Evolutionary conservation across 1,140 invertebrate species (phyloP).

Genomic region (Euschistus heros): DNA sequence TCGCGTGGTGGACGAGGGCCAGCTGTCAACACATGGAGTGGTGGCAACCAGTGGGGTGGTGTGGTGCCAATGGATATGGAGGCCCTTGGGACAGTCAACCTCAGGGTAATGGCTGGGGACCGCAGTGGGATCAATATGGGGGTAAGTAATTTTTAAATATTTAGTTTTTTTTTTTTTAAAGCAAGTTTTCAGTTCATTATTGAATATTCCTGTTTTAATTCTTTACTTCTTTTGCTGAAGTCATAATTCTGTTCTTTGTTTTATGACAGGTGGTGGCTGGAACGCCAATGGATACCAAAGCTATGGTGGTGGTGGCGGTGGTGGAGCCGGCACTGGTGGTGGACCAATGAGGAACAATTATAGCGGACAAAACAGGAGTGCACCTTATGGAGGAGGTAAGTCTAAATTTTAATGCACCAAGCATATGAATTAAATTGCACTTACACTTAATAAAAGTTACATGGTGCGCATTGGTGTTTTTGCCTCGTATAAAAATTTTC

Average conservation of each 20-base stretch:
- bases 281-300: slow-evolving; percentile 21
- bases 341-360: slow-evolving; percentile 27
- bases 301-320: slow-evolving; percentile 13
- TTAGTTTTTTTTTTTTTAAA: background rate
- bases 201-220: background rate
- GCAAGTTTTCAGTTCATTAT: background rate
- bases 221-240: background rate
- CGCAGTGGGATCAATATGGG: slow-evolving; percentile 20
- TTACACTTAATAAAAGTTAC: too few species aligned
- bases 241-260: background rate
- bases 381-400: slow-evolving; percentile 23
- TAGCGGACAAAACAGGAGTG: slow-evolving; percentile 16
- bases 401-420: background rate
- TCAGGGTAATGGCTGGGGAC: slow-evolving; percentile 28
- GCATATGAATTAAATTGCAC: too few species aligned
- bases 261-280: slow-evolving; percentile 21
- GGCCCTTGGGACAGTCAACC: slow-evolving; percentile 22
- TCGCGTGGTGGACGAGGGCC: slow-evolving; percentile 14
- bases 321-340: slow-evolving; percentile 18
- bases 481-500: too few species aligned
- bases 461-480: too few species aligned
- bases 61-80: slow-evolving; percentile 21
- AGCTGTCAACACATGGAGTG: slow-evolving; percentile 1
- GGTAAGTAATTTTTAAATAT: slow-evolving; percentile 1
- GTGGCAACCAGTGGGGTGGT: slow-evolving; percentile 18